Evolutionary conservation across 2,888 invertebrate species (phyloP).

Genomic region (Caenorhabditis japonica): DNA sequence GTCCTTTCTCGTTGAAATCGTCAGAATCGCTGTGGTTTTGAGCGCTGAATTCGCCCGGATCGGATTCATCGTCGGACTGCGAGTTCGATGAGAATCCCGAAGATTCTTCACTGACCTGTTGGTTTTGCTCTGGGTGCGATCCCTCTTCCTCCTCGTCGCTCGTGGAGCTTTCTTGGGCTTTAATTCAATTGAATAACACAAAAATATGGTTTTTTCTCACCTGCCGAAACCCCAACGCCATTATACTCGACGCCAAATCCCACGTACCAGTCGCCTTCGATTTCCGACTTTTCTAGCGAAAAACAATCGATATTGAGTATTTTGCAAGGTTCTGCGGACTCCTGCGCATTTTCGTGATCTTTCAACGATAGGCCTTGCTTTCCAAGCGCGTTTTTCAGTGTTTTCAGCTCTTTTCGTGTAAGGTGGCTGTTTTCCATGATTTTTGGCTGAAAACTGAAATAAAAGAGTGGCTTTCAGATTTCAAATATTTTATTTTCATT

Average conservation of each 20-base stretch:
- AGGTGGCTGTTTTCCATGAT: no score
- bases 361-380: conserved; percentile 34
- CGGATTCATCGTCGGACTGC: conserved; percentile 2
- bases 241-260: conserved; percentile 64
- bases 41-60: background rate
- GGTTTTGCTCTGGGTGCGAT: background rate
- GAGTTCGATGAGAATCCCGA: conserved; percentile 43
- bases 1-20: conserved; percentile 38
- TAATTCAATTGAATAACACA: background rate
- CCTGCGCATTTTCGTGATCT: conserved; percentile 12
- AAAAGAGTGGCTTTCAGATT: no score
- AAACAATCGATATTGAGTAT: conserved; percentile 33
- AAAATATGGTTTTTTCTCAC: background rate
- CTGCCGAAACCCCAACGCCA: conserved; percentile 55
- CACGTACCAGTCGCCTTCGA: conserved; percentile 57
- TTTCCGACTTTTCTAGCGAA: background rate
- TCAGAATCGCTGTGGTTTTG: conserved; percentile 10
- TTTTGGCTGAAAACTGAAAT: no score
- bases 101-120: conserved; percentile 1
- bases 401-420: conserved; percentile 33
- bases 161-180: conserved; percentile 3
- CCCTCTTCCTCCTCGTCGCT: conserved; percentile 3
- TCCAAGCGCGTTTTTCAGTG: conserved; percentile 30
- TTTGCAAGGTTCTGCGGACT: conserved; percentile 6
- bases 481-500: no score